phyloP scores from a whole-genome alignment of 2,797 vertebrate species.

The Jordanella pulchra region DNA sequence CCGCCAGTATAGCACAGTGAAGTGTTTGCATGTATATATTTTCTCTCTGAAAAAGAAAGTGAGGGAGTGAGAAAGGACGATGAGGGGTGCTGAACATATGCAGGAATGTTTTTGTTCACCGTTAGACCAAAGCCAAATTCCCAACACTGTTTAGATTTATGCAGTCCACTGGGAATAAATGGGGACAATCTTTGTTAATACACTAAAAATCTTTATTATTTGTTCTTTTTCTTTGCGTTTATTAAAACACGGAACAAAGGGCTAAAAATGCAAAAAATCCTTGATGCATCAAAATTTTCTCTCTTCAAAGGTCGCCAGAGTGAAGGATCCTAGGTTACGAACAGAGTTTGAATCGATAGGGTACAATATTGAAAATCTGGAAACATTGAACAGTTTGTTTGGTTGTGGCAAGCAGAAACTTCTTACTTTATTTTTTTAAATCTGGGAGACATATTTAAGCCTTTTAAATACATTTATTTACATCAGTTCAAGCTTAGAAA shows the following conservation, averaged over 20 bases:
- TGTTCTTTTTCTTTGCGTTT: constrained; percentile 46
- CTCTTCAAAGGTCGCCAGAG: constrained; percentile 57
- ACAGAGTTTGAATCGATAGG: constrained; percentile 65
- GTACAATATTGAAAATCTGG: constrained; percentile 66
- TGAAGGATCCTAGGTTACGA: constrained; percentile 33
- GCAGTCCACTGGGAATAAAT: constrained; percentile 40
- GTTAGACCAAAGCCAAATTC: constrained; percentile 76
- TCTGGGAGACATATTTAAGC: constrained; percentile 52
- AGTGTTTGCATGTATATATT: constrained; percentile 3
- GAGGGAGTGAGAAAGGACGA: constrained; percentile 9
- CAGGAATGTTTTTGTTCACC: constrained; percentile 79
- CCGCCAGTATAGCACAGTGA: neutral
- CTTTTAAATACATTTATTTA: constrained; percentile 61
- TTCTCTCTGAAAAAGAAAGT: neutral
- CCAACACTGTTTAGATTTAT: constrained; percentile 65
- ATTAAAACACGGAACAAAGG: constrained; percentile 80
- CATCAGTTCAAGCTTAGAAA: constrained; percentile 43
- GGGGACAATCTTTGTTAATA: constrained; percentile 2
- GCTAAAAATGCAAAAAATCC: constrained; percentile 77
- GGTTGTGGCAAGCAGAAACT: constrained; percentile 50
- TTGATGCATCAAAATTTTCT: constrained; percentile 82
- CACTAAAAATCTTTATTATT: constrained; percentile 25
- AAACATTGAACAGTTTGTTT: constrained; percentile 64
- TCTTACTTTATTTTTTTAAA: constrained; percentile 67
- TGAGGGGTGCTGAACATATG: constrained; percentile 64